These are phyloP conservation scores for Lordiphosa collinella DNA, from an alignment of 1,140 invertebrate species.

Conservation along the genomic window DNA sequence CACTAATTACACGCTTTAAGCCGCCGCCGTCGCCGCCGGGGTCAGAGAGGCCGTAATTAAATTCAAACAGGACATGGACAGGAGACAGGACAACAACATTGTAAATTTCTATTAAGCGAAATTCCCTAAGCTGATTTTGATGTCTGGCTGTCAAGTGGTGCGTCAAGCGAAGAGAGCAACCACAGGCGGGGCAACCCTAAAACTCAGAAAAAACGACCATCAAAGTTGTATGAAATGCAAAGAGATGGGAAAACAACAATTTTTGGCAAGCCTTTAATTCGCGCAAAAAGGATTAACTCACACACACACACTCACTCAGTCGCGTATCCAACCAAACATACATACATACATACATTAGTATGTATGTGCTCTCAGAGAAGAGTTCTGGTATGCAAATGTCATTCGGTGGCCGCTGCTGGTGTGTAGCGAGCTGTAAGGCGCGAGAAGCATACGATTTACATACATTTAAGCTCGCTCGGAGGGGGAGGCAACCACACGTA, in stretches of 20 bases:
- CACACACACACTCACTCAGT: constrained; percentile 5
- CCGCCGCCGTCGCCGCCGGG: constrained; percentile 22
- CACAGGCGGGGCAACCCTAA: constrained; percentile 28
- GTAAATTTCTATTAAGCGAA: constrained; percentile 60
- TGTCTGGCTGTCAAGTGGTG: constrained; percentile 54
- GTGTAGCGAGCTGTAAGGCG: constrained; percentile 3
- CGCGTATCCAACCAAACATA: neutral
- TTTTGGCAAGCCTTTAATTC: constrained; percentile 54
- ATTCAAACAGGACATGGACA: constrained; percentile 39
- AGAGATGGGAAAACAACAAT: constrained; percentile 11
- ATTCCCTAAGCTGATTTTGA: constrained; percentile 64
- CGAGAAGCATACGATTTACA: constrained; percentile 53
- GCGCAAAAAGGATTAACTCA: constrained; percentile 54
- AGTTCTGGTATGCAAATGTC: constrained; percentile 44
- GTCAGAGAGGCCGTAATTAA: constrained; percentile 47
- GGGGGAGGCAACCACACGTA: constrained; percentile 27
- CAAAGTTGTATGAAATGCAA: constrained; percentile 33
- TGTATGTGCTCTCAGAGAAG: neutral
- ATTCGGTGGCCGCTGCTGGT: constrained; percentile 7
- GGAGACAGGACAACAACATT: constrained; percentile 30
- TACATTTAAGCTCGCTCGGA: constrained; percentile 49
- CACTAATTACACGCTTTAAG: constrained; percentile 65
- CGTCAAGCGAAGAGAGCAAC: constrained; percentile 22
- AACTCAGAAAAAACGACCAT: constrained; percentile 1
- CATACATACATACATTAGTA: constrained; percentile 2